Evolutionary conservation across 2,113 vertebrate genomes (phyloP), one percentile per base, ranked within the genome.

Genomic region (Laticauda laticaudata): DNA sequence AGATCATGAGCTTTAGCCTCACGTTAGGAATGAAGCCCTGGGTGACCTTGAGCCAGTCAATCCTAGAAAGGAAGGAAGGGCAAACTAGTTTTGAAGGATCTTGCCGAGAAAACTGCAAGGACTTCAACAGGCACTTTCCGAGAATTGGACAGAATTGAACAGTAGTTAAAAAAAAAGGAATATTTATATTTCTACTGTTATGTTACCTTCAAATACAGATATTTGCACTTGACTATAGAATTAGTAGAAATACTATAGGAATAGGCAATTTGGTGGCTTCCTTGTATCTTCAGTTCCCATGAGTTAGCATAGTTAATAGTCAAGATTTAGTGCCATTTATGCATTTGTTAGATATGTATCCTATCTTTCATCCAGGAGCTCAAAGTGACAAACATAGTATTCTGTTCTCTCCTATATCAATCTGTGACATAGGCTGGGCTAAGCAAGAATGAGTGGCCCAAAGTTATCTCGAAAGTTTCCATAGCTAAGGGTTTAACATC

Each of bases 171-270:
- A n/a, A 59, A 64, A 69, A n/a, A 69, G 12, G 29, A n/a, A 89
- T 0, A 0, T 43, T 75, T 75, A 5, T 0, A 0, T 43, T 75
- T 75, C 5, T 92, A 91, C 85, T 92, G 51, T 48, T 90, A 56
- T 2, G 4, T 14, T 26, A 6, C 21, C 21, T 54, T 54, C 75
- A 91, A 45, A 45, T 54, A 56, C 23, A 85, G 2, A 55, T 5
- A 43, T 91, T 53, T 53, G 51, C 51, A 53, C 51, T 53, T 10
- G 11, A 43, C 7, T 64, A 90, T 75, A 75, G 69, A 75, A 39
- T 34, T 75, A 75, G n/a, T 53, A 53, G 51, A 53, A 53, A 53
- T 53, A 57, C 7, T 64, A 90, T 75, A 75, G 69, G 39, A 75
- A 18, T 75, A 75, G n/a, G 14, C n/a, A 75, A n/a, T 75, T 75